phyloP scores from a whole-genome alignment of 2,888 invertebrate genomes.

The Drosophila aldrichi region DNA sequence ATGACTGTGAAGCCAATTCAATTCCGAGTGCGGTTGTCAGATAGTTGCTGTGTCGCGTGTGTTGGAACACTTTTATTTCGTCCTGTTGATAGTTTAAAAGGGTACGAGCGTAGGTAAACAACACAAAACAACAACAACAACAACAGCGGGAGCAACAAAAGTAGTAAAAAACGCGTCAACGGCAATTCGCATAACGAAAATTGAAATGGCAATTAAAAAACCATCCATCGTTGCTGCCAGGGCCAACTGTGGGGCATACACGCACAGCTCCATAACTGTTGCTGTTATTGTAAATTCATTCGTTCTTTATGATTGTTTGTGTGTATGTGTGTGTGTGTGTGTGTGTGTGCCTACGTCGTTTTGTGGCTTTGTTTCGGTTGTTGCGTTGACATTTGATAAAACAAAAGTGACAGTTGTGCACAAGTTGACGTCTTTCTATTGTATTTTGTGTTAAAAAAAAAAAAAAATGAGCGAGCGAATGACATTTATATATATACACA shows the following conservation, averaged over 20 bases:
- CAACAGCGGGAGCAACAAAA: constrained; percentile 4
- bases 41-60: constrained; percentile 29
- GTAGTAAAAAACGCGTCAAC: constrained; percentile 32
- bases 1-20: constrained; percentile 67
- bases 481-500: no score
- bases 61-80: constrained; percentile 48
- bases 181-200: constrained; percentile 73
- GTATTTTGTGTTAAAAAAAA: constrained; percentile 44
- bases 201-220: constrained; percentile 80
- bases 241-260: constrained; percentile 49
- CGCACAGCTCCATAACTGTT: constrained; percentile 39
- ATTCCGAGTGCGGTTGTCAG: constrained; percentile 71
- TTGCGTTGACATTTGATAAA: constrained; percentile 81
- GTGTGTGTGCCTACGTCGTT: constrained; percentile 55
- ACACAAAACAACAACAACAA: constrained; percentile 10
- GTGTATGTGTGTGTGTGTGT: constrained; percentile 18
- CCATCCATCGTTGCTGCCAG: constrained; percentile 74
- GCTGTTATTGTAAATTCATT: constrained; percentile 74
- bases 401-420: constrained; percentile 80
- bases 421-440: constrained; percentile 77
- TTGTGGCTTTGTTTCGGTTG: constrained; percentile 80
- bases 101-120: constrained; percentile 28
- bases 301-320: constrained; percentile 53
- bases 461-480: constrained; percentile 34
- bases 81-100: constrained; percentile 51